Evolutionary conservation across 2,888 invertebrate species (phyloP), one percentile per base, ranked within the genome.

Genomic region (Drosophila multiciliata): DNA sequence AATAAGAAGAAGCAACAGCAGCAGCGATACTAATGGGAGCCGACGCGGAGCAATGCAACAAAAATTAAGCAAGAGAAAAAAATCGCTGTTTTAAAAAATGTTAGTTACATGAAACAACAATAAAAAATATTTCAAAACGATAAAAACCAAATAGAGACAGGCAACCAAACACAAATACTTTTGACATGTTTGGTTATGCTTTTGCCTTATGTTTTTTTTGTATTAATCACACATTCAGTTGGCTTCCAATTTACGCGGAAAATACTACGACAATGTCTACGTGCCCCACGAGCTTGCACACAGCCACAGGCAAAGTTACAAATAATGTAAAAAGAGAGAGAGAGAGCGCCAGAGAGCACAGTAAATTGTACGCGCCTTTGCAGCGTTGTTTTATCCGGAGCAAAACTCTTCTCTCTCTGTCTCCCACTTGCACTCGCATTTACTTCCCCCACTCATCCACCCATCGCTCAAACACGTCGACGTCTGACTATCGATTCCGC

Each of bases 231-330:
- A 66, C 74, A 71, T 87, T 86, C 81, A 85, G 85, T 87, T 85
- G 80, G 76, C 77, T 86, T 88, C 85, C 75, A 90, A 81, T 84
- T 87, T 87, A 87, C 87, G 87, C 90, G 89, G 87, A 87, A 89
- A 87, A 88, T 87, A 90, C 90, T 87, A 87, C 87, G 87, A 78
- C 64, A 40, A 54, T 53, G 62, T 33, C 74, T 82, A 88, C 88
- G 88, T 87, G 89, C 87, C 60, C 42, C 73, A 75, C 67, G 60
- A 72, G 65, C 77, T 62, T 66, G 66, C 42, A 33, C 42, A 35
- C 62, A 55, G 61, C 71, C 54, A 66, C 45, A 54, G 17, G 48
- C 53, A 33, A 29, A 38, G 33, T 50, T 59, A 49, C 38, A 36
- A 49, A 12, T 49, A 55, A 17, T 35, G 49, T 42, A 49, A 57